Evolutionary conservation across 2,888 invertebrate genomes (phyloP).

Genomic region (Coremacera marginata): DNA sequence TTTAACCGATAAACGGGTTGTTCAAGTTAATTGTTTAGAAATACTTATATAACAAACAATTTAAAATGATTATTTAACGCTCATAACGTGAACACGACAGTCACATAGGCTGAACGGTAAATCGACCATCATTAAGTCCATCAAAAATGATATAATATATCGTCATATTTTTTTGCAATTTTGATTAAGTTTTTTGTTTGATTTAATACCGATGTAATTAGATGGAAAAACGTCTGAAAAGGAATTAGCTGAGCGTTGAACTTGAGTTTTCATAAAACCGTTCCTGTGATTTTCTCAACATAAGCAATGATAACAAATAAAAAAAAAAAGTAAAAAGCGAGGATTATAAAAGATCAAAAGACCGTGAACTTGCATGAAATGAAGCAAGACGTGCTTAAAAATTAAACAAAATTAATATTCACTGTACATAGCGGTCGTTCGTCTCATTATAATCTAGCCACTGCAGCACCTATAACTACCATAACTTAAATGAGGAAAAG

Average conservation of each 20-base stretch:
- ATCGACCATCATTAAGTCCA: too few species aligned
- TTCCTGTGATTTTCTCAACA: neutral
- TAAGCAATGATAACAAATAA: neutral
- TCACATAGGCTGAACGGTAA: too few species aligned
- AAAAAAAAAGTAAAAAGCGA: neutral
- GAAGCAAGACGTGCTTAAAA: slow-evolving; percentile 23
- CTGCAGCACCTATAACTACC: neutral
- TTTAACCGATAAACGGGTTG: too few species aligned
- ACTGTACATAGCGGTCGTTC: slow-evolving; percentile 38
- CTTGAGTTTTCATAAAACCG: neutral
- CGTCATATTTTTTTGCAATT: too few species aligned
- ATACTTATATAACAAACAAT: too few species aligned
- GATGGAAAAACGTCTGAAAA: neutral
- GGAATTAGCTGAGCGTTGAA: neutral
- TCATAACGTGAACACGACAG: too few species aligned
- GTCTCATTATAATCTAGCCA: neutral
- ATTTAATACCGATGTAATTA: too few species aligned
- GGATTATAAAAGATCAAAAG: neutral
- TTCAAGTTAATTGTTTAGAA: too few species aligned
- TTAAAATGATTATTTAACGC: too few species aligned
- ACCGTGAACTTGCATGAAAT: slow-evolving; percentile 41
- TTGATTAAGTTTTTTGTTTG: neutral
- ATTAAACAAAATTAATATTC: slow-evolving; percentile 37
- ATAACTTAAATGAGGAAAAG: slow-evolving; percentile 6
- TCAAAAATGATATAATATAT: too few species aligned